Evolutionary conservation across 2,888 invertebrate species (phyloP).

Genomic region (Philopedon plagiatum): DNA sequence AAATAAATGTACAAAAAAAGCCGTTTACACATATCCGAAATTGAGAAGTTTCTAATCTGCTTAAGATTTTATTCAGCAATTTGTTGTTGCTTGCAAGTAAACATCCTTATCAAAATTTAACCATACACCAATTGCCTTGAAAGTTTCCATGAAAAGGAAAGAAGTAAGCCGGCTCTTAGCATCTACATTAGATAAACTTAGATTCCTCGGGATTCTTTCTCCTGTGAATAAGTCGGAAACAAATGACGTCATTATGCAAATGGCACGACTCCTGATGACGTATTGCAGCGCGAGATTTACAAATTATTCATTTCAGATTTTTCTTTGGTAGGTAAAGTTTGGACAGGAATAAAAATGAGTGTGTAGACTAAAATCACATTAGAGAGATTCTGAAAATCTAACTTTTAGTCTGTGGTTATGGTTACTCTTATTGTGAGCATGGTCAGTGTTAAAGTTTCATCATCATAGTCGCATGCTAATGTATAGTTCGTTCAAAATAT

Average conservation of each 20-base stretch:
- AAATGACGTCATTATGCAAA: constrained; percentile 49
- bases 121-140: background rate
- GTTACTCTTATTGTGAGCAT: no score
- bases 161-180: constrained; percentile 14
- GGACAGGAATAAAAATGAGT: background rate
- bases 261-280: constrained; percentile 39
- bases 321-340: background rate
- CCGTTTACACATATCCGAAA: no score
- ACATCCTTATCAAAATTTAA: constrained; percentile 5
- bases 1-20: no score
- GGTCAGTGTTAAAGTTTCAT: no score
- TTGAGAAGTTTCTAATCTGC: no score
- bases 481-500: no score
- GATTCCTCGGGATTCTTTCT: constrained; percentile 27
- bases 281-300: constrained; percentile 33
- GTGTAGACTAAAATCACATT: no score
- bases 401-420: no score
- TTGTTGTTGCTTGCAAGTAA: background rate
- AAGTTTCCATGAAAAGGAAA: constrained; percentile 5
- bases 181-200: constrained; percentile 27
- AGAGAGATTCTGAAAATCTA: no score
- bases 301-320: constrained; percentile 39
- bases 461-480: no score
- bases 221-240: constrained; percentile 45
- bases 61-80: background rate